Evolutionary conservation across 1,140 invertebrate genomes (phyloP).

Genomic region (Eueides isabella): DNA sequence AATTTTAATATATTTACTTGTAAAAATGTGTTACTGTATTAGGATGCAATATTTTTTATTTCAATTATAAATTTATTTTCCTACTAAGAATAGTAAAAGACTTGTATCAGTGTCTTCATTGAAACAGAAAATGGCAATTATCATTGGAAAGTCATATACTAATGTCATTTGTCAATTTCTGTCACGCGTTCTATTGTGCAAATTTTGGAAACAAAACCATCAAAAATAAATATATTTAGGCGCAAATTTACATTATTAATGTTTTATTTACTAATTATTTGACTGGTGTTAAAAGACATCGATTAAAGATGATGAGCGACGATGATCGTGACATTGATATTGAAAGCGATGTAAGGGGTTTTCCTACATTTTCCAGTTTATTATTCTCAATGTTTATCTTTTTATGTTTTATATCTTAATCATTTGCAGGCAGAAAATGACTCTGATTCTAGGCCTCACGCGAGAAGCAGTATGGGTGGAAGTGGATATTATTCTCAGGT

Average conservation of each 20-base stretch:
- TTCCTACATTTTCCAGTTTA: constrained; percentile 37
- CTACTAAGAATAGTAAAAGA: not conserved
- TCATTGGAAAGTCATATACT: constrained; percentile 15
- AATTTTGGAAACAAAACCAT: constrained; percentile 32
- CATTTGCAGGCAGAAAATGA: constrained; percentile 76
- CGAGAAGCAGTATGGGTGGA: constrained; percentile 64
- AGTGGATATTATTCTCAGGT: constrained; percentile 78
- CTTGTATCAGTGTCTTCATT: constrained; percentile 14
- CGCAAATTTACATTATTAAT: constrained; percentile 45
- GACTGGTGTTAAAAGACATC: constrained; percentile 33
- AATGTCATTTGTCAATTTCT: constrained; percentile 33
- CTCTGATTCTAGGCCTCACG: constrained; percentile 69
- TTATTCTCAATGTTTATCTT: constrained; percentile 39
- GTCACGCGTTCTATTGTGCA: constrained; percentile 60
- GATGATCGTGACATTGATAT: constrained; percentile 96
- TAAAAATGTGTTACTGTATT: too few relatives aligned
- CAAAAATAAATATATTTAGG: constrained; percentile 38
- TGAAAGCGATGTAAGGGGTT: constrained; percentile 92
- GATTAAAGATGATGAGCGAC: constrained; percentile 88
- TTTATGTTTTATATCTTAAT: constrained; percentile 38
- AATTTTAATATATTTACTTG: too few relatives aligned
- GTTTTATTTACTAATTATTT: constrained; percentile 51
- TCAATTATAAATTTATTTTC: too few relatives aligned
- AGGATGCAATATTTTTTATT: too few relatives aligned
- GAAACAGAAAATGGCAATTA: constrained; percentile 21